Evolutionary conservation across 2,888 invertebrate genomes (phyloP).

Genomic region (Portevinia maculata): DNA sequence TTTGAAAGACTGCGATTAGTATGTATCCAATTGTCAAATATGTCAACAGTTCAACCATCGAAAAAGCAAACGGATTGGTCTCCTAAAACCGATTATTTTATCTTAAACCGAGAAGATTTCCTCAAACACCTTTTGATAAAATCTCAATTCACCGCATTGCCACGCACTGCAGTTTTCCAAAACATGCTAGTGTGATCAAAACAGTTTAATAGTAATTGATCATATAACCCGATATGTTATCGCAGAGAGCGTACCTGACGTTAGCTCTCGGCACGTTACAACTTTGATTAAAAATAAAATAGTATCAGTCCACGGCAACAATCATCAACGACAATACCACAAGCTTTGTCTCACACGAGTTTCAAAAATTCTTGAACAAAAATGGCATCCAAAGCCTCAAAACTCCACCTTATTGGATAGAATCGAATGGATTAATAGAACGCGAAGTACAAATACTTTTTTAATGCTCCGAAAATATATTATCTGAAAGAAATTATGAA

Average conservation of each 20-base stretch:
- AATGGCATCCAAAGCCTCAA: too few relatives aligned
- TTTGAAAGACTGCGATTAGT: constrained; percentile 11
- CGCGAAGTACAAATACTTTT: too few relatives aligned
- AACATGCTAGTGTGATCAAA: constrained; percentile 7
- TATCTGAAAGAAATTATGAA: too few relatives aligned
- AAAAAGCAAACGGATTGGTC: constrained; percentile 31
- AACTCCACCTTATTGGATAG: too few relatives aligned
- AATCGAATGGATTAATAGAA: too few relatives aligned
- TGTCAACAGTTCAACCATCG: constrained; percentile 27
- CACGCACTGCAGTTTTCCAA: constrained; percentile 31
- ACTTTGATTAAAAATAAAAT: constrained; percentile 4
- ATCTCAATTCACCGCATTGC: constrained; percentile 22
- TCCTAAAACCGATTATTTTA: too few relatives aligned
- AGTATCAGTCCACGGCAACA: not conserved
- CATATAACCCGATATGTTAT: constrained; percentile 31
- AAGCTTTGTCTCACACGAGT: too few relatives aligned
- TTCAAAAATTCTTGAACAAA: too few relatives aligned
- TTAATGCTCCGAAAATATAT: too few relatives aligned
- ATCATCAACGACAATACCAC: constrained; percentile 36
- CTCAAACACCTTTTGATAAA: constrained; percentile 32
- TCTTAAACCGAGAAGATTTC: constrained; percentile 23
- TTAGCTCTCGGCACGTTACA: not conserved
- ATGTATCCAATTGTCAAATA: constrained; percentile 1
- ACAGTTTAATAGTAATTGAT: constrained; percentile 26
- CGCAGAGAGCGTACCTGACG: constrained; percentile 16